Percentiles rank a stretch among this genome's conserved stretches.
Conservation (phyloP, 1,140 invertebrate genomes). For the Pseudoatta argentina region DNA sequence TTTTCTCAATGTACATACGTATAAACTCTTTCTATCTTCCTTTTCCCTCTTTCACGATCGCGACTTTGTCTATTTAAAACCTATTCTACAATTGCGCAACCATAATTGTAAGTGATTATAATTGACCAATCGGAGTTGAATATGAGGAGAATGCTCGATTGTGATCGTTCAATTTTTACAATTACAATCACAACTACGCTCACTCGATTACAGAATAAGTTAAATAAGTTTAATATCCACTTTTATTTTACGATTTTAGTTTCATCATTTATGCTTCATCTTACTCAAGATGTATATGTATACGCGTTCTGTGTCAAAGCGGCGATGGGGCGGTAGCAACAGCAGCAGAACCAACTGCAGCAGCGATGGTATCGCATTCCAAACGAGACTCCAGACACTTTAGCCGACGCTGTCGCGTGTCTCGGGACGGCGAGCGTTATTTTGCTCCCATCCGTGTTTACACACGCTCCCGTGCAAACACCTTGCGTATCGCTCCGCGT, state of each 20-base stretch:
- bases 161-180: too few species aligned
- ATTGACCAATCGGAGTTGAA: too few species aligned
- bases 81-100: too few species aligned
- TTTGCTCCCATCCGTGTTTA: slow-evolving; percentile 65
- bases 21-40: background rate
- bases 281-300: background rate
- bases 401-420: slow-evolving; percentile 59
- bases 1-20: too few species aligned
- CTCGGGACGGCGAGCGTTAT: slow-evolving; percentile 59
- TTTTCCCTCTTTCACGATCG: background rate
- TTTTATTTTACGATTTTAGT: background rate
- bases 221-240: background rate
- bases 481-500: slow-evolving; percentile 55
- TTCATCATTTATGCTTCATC: background rate
- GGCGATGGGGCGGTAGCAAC: background rate
- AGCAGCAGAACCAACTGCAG: background rate
- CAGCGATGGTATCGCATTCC: slow-evolving; percentile 67
- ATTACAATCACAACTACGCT: too few species aligned
- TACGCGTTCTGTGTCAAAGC: background rate
- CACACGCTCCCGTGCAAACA: slow-evolving; percentile 57
- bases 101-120: too few species aligned
- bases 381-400: slow-evolving; percentile 64
- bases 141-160: too few species aligned
- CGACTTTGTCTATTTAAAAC: too few species aligned
- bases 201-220: too few species aligned